phyloP scores from a whole-genome alignment of 2,113 vertebrate species.

The Panthera tigris region DNA sequence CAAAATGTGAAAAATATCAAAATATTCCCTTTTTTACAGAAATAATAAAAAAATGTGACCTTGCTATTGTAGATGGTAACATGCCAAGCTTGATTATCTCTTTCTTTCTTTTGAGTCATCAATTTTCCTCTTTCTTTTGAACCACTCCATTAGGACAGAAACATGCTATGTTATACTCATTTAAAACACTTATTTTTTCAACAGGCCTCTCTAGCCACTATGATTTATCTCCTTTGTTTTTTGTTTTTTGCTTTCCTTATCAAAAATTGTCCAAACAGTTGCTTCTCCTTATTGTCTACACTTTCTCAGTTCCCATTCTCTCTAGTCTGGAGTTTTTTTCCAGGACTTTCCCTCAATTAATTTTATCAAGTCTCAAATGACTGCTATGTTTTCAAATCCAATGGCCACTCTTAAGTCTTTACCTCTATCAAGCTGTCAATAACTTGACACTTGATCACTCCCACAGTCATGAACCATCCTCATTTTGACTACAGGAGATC shows the following conservation, averaged over 20 bases:
- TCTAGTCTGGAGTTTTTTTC: not conserved
- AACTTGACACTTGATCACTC: not conserved
- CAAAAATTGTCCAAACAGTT: not conserved
- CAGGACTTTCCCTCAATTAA: not conserved
- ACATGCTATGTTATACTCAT: not conserved
- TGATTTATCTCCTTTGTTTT: not conserved
- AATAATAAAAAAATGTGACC: conserved; percentile 8
- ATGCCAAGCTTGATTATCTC: conserved; percentile 23
- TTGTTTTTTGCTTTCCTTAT: not conserved
- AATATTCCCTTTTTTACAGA: not conserved
- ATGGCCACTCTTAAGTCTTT: not conserved
- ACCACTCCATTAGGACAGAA: not conserved
- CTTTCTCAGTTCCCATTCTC: not conserved
- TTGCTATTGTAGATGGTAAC: not conserved
- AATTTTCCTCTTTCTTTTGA: not conserved
- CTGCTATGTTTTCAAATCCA: not conserved
- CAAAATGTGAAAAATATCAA: conserved; percentile 52
- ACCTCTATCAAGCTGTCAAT: not conserved
- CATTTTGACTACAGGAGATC: not conserved
- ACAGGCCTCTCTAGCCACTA: not conserved
- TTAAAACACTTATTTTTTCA: not conserved
- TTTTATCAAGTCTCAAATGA: not conserved
- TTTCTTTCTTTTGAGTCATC: not conserved
- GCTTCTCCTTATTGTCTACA: not conserved
- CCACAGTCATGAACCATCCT: not conserved